phyloP scores from a whole-genome alignment of 1,140 invertebrate genomes.

The Leguminivora glycinivorella region DNA sequence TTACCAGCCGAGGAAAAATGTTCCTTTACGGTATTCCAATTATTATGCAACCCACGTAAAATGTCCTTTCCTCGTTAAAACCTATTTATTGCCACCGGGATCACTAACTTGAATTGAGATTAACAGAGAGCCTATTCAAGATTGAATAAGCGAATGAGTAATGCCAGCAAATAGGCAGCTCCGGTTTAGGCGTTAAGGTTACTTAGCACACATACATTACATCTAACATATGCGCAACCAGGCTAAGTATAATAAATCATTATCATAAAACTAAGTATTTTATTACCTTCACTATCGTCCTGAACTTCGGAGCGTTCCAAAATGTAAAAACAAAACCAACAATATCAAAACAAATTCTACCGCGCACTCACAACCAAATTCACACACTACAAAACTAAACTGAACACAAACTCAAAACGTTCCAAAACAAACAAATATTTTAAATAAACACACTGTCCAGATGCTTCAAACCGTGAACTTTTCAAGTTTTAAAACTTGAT shows the following conservation, averaged over 20 bases:
- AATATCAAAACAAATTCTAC: constrained; percentile 58
- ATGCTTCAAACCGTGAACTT: constrained; percentile 44
- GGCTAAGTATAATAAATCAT: no score
- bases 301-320: constrained; percentile 51
- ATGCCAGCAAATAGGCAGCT: background rate
- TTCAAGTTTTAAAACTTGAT: constrained; percentile 63
- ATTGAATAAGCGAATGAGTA: constrained; percentile 14
- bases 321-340: constrained; percentile 56
- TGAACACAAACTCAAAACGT: constrained; percentile 46
- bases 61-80: background rate
- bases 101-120: background rate
- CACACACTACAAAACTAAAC: constrained; percentile 59
- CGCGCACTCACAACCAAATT: constrained; percentile 61
- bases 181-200: background rate
- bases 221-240: no score
- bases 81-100: background rate
- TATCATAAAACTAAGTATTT: no score
- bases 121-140: background rate
- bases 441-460: constrained; percentile 32
- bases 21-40: background rate
- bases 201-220: background rate
- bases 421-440: constrained; percentile 47
- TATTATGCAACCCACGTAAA: background rate
- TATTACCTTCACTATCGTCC: constrained; percentile 41
- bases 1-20: background rate